A percentile compares a stretch with the other conserved stretches of the same genome.
These are phyloP conservation scores for Mamestra configurata DNA, from an alignment of 1,140 invertebrate genomes.

Conservation along the genomic window DNA sequence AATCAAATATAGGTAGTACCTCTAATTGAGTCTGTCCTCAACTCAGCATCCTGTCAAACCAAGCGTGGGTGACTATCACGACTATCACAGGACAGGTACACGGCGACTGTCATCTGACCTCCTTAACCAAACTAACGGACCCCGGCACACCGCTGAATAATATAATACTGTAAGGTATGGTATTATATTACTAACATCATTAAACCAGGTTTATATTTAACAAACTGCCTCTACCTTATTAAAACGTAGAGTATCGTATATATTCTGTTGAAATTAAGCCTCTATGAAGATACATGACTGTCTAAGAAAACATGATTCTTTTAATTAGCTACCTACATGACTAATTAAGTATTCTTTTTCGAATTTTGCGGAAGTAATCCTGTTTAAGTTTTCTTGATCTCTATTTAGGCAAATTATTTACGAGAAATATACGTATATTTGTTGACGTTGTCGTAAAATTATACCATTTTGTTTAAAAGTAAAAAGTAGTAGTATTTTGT, in stretches of 20 bases:
- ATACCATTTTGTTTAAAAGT: no score
- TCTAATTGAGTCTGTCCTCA: no score
- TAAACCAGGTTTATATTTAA: constrained; percentile 28
- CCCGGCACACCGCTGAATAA: constrained; percentile 6
- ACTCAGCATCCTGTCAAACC: neutral
- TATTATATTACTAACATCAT: constrained; percentile 19
- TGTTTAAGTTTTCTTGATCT: no score
- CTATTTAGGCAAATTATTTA: no score
- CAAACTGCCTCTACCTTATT: constrained; percentile 10
- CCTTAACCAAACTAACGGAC: neutral
- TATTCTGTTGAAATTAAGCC: neutral
- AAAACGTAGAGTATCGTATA: constrained; percentile 13
- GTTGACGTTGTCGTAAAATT: no score
- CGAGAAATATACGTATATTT: no score
- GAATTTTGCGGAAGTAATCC: neutral
- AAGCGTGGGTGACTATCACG: neutral
- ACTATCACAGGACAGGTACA: neutral
- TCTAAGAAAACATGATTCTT: neutral
- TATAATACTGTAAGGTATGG: neutral
- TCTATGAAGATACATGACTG: neutral
- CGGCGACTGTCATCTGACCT: neutral
- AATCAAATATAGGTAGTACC: no score
- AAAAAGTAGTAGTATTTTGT: no score
- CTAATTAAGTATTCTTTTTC: neutral
- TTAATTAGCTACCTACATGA: neutral